Conservation (phyloP, 2,797 vertebrate genomes). For the Spea hammondii region DNA sequence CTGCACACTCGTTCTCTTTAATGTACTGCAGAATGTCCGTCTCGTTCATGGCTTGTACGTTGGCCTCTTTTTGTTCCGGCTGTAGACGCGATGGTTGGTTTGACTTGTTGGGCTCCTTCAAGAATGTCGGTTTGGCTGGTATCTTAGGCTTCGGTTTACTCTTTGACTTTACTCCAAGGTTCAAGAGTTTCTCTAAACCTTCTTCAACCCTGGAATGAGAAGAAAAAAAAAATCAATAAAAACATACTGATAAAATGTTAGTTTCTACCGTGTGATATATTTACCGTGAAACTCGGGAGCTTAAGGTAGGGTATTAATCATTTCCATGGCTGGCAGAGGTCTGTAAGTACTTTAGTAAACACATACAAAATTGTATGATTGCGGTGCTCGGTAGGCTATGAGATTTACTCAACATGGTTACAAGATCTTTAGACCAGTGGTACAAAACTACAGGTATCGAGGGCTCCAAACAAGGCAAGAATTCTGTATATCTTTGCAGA, state of each 20-base stretch:
- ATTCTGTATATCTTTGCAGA: too few species aligned
- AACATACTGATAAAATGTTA: not conserved
- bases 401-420: too few species aligned
- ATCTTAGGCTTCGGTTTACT: slow-evolving; percentile 57
- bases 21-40: slow-evolving; percentile 81
- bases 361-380: too few species aligned
- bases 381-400: too few species aligned
- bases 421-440: too few species aligned
- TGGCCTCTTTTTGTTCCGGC: slow-evolving; percentile 54
- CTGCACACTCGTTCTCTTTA: slow-evolving; percentile 69
- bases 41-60: slow-evolving; percentile 71
- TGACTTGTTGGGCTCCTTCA: slow-evolving; percentile 60
- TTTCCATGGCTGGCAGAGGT: too few species aligned
- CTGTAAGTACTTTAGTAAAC: too few species aligned
- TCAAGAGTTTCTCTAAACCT: slow-evolving; percentile 75
- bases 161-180: slow-evolving; percentile 59
- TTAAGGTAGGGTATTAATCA: too few species aligned
- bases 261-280: too few species aligned
- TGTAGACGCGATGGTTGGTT: not conserved
- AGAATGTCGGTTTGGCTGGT: slow-evolving; percentile 66
- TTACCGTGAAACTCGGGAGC: too few species aligned
- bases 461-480: too few species aligned
- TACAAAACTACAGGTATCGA: too few species aligned
- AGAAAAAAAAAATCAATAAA: slow-evolving; percentile 7
- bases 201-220: slow-evolving; percentile 71